Percentiles rank a stretch among this genome's conserved stretches.
Evolutionary conservation across 2,113 vertebrate genomes (phyloP).

Genomic region (Phalacrocorax brasilianus): DNA sequence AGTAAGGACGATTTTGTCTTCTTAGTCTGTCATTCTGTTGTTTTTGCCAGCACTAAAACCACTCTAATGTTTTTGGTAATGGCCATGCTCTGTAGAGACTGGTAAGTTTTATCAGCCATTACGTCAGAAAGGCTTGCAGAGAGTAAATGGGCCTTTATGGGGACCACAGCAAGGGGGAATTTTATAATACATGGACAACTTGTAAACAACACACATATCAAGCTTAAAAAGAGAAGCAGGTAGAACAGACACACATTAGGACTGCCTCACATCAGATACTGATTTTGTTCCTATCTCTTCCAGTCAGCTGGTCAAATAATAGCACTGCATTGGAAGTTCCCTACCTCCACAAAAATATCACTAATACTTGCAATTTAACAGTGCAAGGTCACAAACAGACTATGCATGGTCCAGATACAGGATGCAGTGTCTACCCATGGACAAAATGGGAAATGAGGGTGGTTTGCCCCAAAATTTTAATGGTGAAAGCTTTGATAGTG

Average conservation of each 20-base stretch:
- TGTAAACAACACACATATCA: neutral
- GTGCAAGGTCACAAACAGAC: neutral
- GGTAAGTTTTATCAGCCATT: neutral
- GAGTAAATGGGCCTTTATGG: neutral
- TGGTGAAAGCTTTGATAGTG: neutral
- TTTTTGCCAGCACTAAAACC: neutral
- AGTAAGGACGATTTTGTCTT: neutral
- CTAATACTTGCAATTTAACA: neutral
- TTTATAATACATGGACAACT: neutral
- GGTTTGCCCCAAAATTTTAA: neutral
- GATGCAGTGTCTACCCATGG: neutral
- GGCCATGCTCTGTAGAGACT: neutral
- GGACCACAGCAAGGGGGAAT: neutral
- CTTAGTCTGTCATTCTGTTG: neutral
- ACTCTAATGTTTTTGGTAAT: neutral
- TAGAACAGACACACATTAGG: neutral
- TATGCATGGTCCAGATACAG: neutral
- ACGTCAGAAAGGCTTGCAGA: neutral
- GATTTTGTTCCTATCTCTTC: neutral
- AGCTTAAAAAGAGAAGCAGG: accelerated
- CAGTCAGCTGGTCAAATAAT: neutral
- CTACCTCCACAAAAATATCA: neutral
- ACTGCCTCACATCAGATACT: neutral
- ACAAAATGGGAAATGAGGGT: neutral
- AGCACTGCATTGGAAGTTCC: neutral